Conservation (phyloP, 1,140 invertebrate genomes). For the Drosophila yakuba region DNA sequence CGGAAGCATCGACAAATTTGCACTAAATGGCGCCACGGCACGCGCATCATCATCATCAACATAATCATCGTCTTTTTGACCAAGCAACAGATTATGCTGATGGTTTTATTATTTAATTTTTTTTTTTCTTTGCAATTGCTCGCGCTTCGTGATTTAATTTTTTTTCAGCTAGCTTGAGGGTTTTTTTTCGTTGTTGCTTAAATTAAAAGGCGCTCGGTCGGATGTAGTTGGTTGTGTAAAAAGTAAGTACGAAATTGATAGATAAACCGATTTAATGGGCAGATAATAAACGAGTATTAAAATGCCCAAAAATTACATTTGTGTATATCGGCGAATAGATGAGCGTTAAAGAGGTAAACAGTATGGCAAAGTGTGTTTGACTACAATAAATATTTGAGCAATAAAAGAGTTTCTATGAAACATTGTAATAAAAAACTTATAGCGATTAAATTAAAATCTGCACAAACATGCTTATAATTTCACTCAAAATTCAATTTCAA, state of each 20-base stretch:
- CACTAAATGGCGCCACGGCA: conserved; percentile 69
- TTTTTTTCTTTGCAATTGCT: conserved; percentile 1
- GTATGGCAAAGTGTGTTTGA: neutral
- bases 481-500: too few species aligned
- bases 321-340: neutral
- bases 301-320: neutral
- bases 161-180: neutral
- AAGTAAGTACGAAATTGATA: conserved; percentile 19
- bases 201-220: conserved; percentile 32
- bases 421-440: too few species aligned
- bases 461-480: neutral
- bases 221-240: conserved; percentile 8
- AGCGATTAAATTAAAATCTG: neutral
- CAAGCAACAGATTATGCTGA: conserved; percentile 50
- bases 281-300: conserved; percentile 12
- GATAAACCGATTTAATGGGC: conserved; percentile 19
- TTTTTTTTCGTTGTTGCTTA: conserved; percentile 6
- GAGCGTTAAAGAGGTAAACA: neutral
- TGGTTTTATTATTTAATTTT: conserved; percentile 30
- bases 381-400: neutral
- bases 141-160: conserved; percentile 23
- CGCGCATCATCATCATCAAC: conserved; percentile 65
- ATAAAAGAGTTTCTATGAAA: too few species aligned
- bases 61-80: conserved; percentile 33
- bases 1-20: conserved; percentile 73